These are phyloP conservation scores for Gibbula magus DNA, from an alignment of 2,888 invertebrate species.

Conservation along the genomic window DNA sequence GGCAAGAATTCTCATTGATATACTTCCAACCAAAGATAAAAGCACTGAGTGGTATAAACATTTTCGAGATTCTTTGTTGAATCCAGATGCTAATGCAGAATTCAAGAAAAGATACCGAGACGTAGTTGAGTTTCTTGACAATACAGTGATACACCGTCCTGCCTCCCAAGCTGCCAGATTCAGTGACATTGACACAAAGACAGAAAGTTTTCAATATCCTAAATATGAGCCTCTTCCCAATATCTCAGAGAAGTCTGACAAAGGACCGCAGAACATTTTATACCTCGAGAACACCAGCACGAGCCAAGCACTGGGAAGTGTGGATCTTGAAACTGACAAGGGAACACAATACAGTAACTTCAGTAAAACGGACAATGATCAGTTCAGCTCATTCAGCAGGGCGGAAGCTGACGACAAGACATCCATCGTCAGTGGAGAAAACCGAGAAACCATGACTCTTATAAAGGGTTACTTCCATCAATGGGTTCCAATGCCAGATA, in stretches of 20 bases:
- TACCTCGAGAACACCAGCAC: slow-evolving; percentile 46
- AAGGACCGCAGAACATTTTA: slow-evolving; percentile 47
- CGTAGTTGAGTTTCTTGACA: slow-evolving; percentile 70
- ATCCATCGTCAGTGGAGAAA: slow-evolving; percentile 44
- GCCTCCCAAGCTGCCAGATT: slow-evolving; percentile 59
- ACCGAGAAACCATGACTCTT: slow-evolving; percentile 58
- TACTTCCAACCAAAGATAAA: slow-evolving; percentile 63
- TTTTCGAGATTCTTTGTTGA: slow-evolving; percentile 62
- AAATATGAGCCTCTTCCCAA: slow-evolving; percentile 62
- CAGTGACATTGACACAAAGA: slow-evolving; percentile 40
- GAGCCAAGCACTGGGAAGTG: slow-evolving; percentile 33
- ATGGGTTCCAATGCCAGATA: slow-evolving; percentile 64
- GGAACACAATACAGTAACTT: slow-evolving; percentile 30
- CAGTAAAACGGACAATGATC: slow-evolving; percentile 11
- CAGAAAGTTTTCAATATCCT: slow-evolving; percentile 46
- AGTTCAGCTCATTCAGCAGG: not conserved
- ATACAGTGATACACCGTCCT: slow-evolving; percentile 69
- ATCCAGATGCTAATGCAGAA: slow-evolving; percentile 60
- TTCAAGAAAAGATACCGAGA: slow-evolving; percentile 58
- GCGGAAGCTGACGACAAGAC: slow-evolving; percentile 50
- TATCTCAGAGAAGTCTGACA: slow-evolving; percentile 40
- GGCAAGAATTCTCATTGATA: slow-evolving; percentile 64
- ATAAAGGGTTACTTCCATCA: slow-evolving; percentile 67
- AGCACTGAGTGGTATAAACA: slow-evolving; percentile 68
- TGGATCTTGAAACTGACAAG: slow-evolving; percentile 40